A percentile compares a stretch with the other conserved stretches of the same genome.
These are phyloP conservation scores for Drosophila pseudoananassae DNA, from an alignment of 1,140 invertebrate species.

Conservation along the genomic window DNA sequence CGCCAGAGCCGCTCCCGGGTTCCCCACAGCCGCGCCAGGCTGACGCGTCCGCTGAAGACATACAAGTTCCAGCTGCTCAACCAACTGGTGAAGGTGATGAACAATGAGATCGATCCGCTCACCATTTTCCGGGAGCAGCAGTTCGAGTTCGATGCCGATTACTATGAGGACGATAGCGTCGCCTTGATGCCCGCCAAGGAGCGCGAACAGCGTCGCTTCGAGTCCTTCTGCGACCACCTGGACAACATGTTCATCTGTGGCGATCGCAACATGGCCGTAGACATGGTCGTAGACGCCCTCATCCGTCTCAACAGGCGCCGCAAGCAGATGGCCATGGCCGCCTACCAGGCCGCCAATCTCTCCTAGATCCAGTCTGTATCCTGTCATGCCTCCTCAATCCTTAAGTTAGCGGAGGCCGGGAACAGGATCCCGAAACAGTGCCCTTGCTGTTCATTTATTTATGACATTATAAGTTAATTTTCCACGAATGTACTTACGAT, in stretches of 20 bases:
- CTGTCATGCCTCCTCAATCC: not conserved
- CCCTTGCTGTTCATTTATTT: not conserved
- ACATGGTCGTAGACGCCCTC: conserved; percentile 28
- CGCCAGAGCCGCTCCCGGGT: not conserved
- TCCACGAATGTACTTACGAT: not conserved
- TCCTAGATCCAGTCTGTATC: too few species aligned
- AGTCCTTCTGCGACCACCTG: conserved; percentile 48
- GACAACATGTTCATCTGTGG: conserved; percentile 38
- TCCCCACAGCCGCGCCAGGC: not conserved
- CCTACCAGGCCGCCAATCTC: not conserved
- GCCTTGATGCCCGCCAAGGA: conserved; percentile 14
- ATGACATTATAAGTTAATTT: not conserved
- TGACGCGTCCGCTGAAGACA: not conserved
- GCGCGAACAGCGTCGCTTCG: conserved; percentile 35
- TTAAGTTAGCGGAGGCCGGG: not conserved
- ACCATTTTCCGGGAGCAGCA: conserved; percentile 31
- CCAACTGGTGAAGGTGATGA: conserved; percentile 24
- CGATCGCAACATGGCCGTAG: conserved; percentile 30
- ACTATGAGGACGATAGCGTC: conserved; percentile 15
- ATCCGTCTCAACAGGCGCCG: conserved; percentile 18
- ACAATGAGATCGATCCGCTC: conserved; percentile 12
- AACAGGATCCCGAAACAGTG: not conserved
- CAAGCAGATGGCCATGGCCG: not conserved
- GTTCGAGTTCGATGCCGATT: conserved; percentile 34
- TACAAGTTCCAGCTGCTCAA: conserved; percentile 30